Conservation (phyloP, 2,888 invertebrate species). For the Noctua janthe region DNA sequence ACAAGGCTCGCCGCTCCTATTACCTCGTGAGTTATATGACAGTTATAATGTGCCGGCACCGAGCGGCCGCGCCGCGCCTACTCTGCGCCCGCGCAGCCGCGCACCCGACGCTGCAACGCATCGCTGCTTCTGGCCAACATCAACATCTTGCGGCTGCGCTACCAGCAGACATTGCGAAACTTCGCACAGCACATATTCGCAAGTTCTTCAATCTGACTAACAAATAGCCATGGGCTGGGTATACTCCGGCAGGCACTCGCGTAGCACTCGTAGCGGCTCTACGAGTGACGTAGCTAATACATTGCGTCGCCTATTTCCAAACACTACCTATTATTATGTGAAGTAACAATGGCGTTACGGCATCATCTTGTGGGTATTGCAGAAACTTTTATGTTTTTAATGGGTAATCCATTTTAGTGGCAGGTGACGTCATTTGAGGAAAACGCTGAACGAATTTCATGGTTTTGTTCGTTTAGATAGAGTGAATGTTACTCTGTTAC, state of each 20-base stretch:
- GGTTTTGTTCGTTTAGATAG: constrained; percentile 2
- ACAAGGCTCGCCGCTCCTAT: constrained; percentile 88
- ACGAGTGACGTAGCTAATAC: not conserved
- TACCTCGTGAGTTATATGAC: constrained; percentile 87
- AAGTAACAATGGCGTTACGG: constrained; percentile 4
- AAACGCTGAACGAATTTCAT: constrained; percentile 27
- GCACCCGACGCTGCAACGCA: constrained; percentile 14
- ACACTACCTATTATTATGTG: not conserved
- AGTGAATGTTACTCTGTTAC: not conserved
- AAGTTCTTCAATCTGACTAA: not conserved
- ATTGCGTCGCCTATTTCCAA: constrained; percentile 4
- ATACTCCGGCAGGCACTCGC: not conserved
- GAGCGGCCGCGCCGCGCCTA: constrained; percentile 37
- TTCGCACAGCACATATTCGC: not conserved
- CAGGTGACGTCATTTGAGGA: constrained; percentile 48
- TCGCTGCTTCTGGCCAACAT: constrained; percentile 11
- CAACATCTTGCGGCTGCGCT: not conserved
- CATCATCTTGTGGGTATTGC: constrained; percentile 9
- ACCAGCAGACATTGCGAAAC: not conserved
- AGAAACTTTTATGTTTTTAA: constrained; percentile 1
- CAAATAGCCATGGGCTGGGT: not conserved
- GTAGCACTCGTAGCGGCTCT: constrained; percentile 32
- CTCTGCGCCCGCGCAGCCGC: constrained; percentile 18
- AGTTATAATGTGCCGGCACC: constrained; percentile 76
- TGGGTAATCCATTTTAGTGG: constrained; percentile 17